These are phyloP conservation scores for Anadara kagoshimensis DNA, from an alignment of 1,140 invertebrate species.

Conservation along the genomic window DNA sequence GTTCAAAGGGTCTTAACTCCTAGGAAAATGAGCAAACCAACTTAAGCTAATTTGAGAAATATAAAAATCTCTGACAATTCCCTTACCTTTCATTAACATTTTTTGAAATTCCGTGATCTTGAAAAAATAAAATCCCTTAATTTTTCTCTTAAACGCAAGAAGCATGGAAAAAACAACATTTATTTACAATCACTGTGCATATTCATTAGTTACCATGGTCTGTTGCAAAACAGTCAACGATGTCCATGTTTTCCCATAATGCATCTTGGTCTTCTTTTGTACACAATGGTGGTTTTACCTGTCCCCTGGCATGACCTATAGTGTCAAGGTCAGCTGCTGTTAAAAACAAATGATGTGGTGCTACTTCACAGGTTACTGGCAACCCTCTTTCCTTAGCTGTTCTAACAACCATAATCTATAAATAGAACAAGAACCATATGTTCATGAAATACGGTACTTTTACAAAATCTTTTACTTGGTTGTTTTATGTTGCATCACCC, in stretches of 20 bases:
- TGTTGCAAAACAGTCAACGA: constrained; percentile 99
- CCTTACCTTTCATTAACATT: no score
- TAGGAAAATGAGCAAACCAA: no score
- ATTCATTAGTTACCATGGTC: constrained; percentile 87
- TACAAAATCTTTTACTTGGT: no score
- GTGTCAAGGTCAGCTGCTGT: constrained; percentile 78
- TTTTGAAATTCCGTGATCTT: no score
- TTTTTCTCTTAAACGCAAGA: no score
- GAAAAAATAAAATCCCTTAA: no score
- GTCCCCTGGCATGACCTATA: constrained; percentile 78
- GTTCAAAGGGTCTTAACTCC: no score
- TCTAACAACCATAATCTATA: constrained; percentile 76
- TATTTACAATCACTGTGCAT: neutral
- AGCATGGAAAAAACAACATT: no score
- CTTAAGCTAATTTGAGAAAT: no score
- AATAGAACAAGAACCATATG: neutral
- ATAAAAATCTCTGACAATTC: no score
- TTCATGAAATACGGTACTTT: no score
- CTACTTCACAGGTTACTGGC: constrained; percentile 94
- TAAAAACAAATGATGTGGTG: constrained; percentile 98
- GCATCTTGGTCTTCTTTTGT: constrained; percentile 93
- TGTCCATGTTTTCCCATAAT: constrained; percentile 96
- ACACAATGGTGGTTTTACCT: constrained; percentile 90
- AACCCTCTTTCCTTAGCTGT: constrained; percentile 82
- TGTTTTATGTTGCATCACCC: no score